phyloP scores from a whole-genome alignment of 2,888 invertebrate genomes.

The Syrphus vitripennis region DNA sequence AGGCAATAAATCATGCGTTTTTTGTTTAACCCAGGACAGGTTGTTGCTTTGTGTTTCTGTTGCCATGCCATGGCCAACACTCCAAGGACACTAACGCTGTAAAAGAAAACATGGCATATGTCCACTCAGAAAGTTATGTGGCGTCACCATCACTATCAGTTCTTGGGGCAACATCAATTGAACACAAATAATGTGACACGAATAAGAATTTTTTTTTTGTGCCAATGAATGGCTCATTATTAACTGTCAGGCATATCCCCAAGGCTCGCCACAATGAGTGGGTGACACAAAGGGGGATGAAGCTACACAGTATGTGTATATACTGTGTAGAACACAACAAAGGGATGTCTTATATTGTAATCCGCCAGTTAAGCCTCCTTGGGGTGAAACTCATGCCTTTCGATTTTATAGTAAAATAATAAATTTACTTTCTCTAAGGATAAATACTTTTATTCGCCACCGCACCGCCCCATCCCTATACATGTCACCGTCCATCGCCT shows the following conservation, averaged over 20 bases:
- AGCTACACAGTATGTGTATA: neutral
- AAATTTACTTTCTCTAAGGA: conserved; percentile 69
- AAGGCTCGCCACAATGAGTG: conserved; percentile 15
- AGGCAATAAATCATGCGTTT: conserved; percentile 60
- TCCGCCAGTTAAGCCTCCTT: conserved; percentile 65
- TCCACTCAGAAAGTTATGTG: conserved; percentile 35
- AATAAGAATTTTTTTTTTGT: conserved; percentile 70
- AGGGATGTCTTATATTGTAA: conserved; percentile 68
- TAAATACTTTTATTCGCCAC: conserved; percentile 16
- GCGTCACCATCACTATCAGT: conserved; percentile 37
- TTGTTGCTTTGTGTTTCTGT: conserved; percentile 54
- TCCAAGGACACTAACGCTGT: conserved; percentile 41
- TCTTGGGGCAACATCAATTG: conserved; percentile 58
- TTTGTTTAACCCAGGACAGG: conserved; percentile 56
- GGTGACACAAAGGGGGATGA: neutral
- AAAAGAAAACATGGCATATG: conserved; percentile 56
- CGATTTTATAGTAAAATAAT: conserved; percentile 69
- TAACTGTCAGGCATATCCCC: conserved; percentile 60
- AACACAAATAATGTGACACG: conserved; percentile 71
- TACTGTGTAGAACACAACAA: conserved; percentile 27
- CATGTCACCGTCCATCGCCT: conserved; percentile 19
- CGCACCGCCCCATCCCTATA: conserved; percentile 4
- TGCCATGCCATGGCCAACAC: conserved; percentile 24
- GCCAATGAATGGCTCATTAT: conserved; percentile 69
- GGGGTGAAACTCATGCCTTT: conserved; percentile 63